Conservation (phyloP, 2,797 vertebrate species). For the Pangasius larnaudii region DNA sequence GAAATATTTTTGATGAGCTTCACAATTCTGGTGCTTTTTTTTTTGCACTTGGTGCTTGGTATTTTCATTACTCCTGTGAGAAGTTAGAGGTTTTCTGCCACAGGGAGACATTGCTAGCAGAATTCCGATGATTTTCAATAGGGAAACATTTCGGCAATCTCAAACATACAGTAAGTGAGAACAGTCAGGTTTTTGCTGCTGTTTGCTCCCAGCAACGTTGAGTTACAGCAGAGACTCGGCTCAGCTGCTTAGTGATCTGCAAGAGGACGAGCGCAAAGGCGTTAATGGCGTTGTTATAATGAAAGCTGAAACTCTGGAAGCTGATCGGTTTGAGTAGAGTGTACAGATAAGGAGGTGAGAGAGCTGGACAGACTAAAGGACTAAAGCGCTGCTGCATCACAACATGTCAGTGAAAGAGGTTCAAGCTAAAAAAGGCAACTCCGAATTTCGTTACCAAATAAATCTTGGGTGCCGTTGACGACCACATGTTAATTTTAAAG, state of each 20-base stretch:
- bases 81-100: background rate
- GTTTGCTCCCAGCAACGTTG: background rate
- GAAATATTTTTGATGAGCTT: background rate
- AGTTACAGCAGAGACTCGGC: background rate
- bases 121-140: background rate
- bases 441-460: background rate
- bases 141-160: background rate
- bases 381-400: background rate
- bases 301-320: too few relatives aligned
- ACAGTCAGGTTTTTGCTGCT: background rate
- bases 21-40: background rate
- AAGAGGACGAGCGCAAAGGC: background rate
- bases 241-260: background rate
- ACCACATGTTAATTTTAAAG: constrained; percentile 5
- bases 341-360: background rate
- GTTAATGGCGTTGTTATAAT: background rate
- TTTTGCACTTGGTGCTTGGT: background rate
- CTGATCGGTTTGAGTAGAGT: background rate
- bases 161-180: background rate
- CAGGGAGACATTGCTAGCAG: background rate
- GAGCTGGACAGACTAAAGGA: too few relatives aligned
- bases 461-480: background rate
- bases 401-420: background rate
- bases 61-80: background rate
- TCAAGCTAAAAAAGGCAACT: background rate